Evolutionary conservation across 2,888 invertebrate genomes (phyloP).

Genomic region (Scelioninae gen. 1): DNA sequence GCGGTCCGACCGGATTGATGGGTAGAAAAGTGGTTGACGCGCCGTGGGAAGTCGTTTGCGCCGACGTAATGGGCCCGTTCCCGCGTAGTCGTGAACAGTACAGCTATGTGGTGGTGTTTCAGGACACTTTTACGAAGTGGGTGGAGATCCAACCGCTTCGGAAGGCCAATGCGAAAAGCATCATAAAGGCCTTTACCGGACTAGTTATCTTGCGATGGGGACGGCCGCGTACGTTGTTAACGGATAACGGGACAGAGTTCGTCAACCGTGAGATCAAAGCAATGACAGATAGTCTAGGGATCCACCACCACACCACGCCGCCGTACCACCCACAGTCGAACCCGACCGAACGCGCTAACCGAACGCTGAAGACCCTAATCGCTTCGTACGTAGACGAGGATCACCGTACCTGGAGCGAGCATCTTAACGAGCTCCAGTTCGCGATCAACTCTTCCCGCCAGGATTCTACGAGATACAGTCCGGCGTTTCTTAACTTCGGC

Average conservation of each 20-base stretch:
- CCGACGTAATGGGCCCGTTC: constrained; percentile 25
- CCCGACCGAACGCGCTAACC: constrained; percentile 7
- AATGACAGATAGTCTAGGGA: not conserved
- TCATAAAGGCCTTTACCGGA: not conserved
- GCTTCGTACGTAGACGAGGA: not conserved
- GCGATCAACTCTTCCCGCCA: no score
- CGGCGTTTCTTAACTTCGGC: no score
- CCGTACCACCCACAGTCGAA: constrained; percentile 10
- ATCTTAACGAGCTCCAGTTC: not conserved
- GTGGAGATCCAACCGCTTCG: not conserved
- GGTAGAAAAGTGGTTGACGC: not conserved
- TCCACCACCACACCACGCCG: not conserved
- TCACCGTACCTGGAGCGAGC: constrained; percentile 3
- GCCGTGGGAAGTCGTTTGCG: not conserved
- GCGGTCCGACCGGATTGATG: not conserved
- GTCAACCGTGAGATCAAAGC: not conserved
- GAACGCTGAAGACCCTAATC: not conserved
- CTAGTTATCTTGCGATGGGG: constrained; percentile 4
- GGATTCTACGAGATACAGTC: no score
- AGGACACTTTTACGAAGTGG: constrained; percentile 26
- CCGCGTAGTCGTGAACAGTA: constrained; percentile 4
- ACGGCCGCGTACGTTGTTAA: not conserved
- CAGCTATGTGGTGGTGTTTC: constrained; percentile 10
- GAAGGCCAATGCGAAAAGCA: not conserved
- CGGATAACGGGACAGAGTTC: constrained; percentile 19